phyloP scores from a whole-genome alignment of 2,888 invertebrate species.

The Isoperla grammatica region DNA sequence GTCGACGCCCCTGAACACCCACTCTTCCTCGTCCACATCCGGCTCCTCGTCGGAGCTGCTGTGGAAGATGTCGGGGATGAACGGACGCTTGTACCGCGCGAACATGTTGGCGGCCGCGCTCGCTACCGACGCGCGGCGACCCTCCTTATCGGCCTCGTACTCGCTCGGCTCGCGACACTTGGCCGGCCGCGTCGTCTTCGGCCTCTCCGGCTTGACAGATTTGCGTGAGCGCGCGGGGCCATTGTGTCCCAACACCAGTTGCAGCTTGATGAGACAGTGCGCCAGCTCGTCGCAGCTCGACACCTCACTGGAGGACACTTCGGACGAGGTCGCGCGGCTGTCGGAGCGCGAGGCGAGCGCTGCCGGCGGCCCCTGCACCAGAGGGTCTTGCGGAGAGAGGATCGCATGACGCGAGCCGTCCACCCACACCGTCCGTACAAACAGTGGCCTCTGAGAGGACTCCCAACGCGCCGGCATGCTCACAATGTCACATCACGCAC shows the following conservation, averaged over 20 bases:
- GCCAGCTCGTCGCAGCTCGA: constrained; percentile 24
- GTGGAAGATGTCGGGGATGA: constrained; percentile 13
- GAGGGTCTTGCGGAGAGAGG: constrained; percentile 57
- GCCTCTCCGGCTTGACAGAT: not conserved
- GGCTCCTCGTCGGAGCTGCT: constrained; percentile 16
- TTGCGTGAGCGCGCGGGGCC: not conserved
- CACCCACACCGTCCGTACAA: constrained; percentile 59
- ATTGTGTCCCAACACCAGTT: constrained; percentile 26
- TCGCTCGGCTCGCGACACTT: not conserved
- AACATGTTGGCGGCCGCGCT: constrained; percentile 12
- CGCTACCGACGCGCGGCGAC: not conserved
- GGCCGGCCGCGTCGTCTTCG: not conserved
- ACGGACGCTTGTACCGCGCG: constrained; percentile 23
- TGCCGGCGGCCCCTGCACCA: constrained; percentile 27
- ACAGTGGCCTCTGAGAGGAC: constrained; percentile 52
- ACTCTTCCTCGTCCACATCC: constrained; percentile 2
- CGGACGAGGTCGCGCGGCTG: constrained; percentile 48
- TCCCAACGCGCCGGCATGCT: constrained; percentile 51
- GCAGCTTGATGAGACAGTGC: constrained; percentile 29
- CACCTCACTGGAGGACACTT: constrained; percentile 49
- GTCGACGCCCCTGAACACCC: constrained; percentile 15
- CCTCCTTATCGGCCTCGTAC: constrained; percentile 10
- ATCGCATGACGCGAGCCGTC: constrained; percentile 66
- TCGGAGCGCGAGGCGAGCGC: constrained; percentile 57
- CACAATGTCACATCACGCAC: not conserved